Base-by-base conservation (phyloP, 2,797 vertebrate genomes). In the Percopsis omiscomaycus region DNA sequence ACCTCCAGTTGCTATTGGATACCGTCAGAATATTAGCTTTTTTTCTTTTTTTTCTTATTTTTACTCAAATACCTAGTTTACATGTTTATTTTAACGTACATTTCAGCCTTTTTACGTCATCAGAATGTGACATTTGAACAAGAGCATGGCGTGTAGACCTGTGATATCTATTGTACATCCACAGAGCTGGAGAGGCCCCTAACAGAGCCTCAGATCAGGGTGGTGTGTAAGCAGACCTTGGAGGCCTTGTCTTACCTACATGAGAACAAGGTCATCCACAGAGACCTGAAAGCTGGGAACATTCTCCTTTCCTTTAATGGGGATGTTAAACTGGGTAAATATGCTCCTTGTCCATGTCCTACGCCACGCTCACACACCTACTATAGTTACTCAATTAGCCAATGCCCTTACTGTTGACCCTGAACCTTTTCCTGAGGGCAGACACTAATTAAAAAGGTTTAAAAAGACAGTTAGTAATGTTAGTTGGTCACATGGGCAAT, bases 211-310 rank as follows among this genome's bases (percentile, higher is more conserved):
- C 97, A 99, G 90, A 99, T 99, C 86, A 95, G 94, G 66, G 96
- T 98, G 82, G 96, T 99, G 84, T 99, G 98, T 88, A 95, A 89
- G 74, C 96, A 99, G 90, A 95, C 95, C 46, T 87, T 99, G 87
- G 96, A 98, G 72, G 98, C 98, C 0, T 74, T 99, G 90, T 73
- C 81, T 80, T 99, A 99, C 90, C 93, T 99, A 73, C 98, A 99
- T 66, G 96, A 99, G 86, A 96, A 91, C 88, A 99, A 98, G 91
- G 93, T 99, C 81, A 99, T 99, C 88, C 98, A 99, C 87, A 93
- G 98, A 89, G 98, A 99, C 88, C 88, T 99, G 76, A 99, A 99
- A 87, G 98, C 98, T 64, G 97, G 98, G 63, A 99, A 99, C 85
- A 98, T 99, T 83, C 96, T 99, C 68, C 95, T 99, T 74, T 95